These are phyloP conservation scores for Cybosia mesomella DNA, from an alignment of 2,888 invertebrate species.

Conservation along the genomic window DNA sequence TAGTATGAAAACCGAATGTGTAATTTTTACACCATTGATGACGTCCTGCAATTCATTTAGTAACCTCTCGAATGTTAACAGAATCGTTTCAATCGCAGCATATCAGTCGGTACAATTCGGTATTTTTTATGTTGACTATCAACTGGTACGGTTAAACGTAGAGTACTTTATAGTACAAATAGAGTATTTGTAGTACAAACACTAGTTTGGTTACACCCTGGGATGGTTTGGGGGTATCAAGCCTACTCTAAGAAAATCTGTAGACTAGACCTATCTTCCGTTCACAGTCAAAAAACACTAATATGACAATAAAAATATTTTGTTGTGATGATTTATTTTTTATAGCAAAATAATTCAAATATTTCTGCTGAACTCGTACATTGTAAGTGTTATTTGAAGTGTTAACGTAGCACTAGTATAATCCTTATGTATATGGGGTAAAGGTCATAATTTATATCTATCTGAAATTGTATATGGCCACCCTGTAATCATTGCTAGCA, in stretches of 20 bases:
- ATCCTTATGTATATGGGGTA: constrained; percentile 44
- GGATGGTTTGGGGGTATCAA: neutral
- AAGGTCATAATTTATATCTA: constrained; percentile 23
- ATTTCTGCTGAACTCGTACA: constrained; percentile 34
- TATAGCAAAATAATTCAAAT: neutral
- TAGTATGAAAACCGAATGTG: neutral
- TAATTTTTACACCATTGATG: too few relatives aligned
- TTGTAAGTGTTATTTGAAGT: constrained; percentile 34
- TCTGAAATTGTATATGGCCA: neutral
- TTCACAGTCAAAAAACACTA: too few relatives aligned
- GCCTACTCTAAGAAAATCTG: neutral
- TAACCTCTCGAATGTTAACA: too few relatives aligned
- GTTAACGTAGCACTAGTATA: constrained; percentile 43
- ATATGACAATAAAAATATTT: neutral
- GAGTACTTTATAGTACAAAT: too few relatives aligned
- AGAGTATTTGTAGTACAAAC: too few relatives aligned
- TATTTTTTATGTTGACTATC: too few relatives aligned
- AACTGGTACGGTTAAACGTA: too few relatives aligned
- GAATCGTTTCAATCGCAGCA: too few relatives aligned
- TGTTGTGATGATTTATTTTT: neutral
- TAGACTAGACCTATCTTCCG: neutral
- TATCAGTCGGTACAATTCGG: too few relatives aligned
- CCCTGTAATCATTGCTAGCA: neutral
- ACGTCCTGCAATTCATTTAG: too few relatives aligned
- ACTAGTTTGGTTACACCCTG: too few relatives aligned